Base-by-base conservation (phyloP, 1,140 invertebrate species). In the Acromyrmex heyeri region DNA sequence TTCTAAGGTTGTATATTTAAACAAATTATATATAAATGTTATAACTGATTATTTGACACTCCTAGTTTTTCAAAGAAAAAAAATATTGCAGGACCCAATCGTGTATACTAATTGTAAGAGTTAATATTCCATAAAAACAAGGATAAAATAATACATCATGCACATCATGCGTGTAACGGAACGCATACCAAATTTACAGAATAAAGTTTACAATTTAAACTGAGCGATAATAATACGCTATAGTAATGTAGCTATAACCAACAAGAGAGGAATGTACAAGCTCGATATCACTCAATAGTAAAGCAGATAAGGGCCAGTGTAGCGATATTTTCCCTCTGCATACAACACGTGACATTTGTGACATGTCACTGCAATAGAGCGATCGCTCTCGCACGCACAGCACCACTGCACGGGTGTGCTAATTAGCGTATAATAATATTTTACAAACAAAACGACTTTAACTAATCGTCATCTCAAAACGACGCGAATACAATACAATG, bases 341-440 rank as follows among this genome's bases (percentile, higher is more conserved):
- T 70, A 57, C 65, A 30, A 30, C 44, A 64, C 27, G 44, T 75
- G 55, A 69, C 79, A 14, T 61, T 44, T 8, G 38, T 44, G 38
- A 44, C 38, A 38, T 82, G 69, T 83, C 38, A 8, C 7, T 24
- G 38, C 55, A 55, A 61, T 59, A 48, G 69, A 50, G 24, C 57
- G 79, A 50, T 75, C 44, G 55, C 27, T 16, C 44, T 12, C 69
- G 27, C 55, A 83, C 27, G 70, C 55, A 34, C 38, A 21, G n/a
- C 14, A 14, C 21, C n/a, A n/a, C 12, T 59, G n/a, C 18, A 48
- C 30, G 21, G 16, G 65, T 14, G 38, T 21, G 69, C 55, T 83
- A 83, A 83, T 83, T 83, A 83, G 55, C 69, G 79, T 73, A 73
- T 48, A 61, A 38, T 38, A 61, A 75, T 75, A 62, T 82, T 73